phyloP scores from a whole-genome alignment of 2,888 invertebrate genomes.

The Patella pellucida region DNA sequence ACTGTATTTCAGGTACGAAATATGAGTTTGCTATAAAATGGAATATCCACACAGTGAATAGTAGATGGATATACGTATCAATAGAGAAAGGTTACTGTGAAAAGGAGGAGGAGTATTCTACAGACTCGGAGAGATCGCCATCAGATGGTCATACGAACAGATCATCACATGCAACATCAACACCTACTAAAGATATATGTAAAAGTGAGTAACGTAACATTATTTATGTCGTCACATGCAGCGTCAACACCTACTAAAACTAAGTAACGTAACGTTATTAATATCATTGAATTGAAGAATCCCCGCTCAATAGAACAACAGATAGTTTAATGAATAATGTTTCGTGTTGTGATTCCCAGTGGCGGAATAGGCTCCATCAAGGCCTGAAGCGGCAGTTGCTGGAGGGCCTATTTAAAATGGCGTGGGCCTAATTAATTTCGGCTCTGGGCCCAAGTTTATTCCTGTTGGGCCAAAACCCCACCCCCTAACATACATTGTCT shows the following conservation, averaged over 20 bases:
- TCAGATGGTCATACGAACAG: constrained; percentile 16
- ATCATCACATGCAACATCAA: constrained; percentile 53
- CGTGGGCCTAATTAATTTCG: too few relatives aligned
- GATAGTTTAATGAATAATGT: background rate
- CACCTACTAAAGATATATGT: constrained; percentile 49
- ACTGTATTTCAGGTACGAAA: constrained; percentile 76
- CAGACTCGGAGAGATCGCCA: constrained; percentile 29
- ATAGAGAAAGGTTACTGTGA: constrained; percentile 76
- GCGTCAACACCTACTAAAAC: too few relatives aligned
- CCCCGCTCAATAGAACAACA: background rate
- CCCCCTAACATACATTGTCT: too few relatives aligned
- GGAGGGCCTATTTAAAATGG: too few relatives aligned
- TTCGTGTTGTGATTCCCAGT: too few relatives aligned
- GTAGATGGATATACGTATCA: constrained; percentile 84
- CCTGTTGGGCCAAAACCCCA: too few relatives aligned
- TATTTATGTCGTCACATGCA: too few relatives aligned
- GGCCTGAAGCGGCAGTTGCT: too few relatives aligned
- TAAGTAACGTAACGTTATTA: too few relatives aligned
- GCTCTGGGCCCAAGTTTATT: too few relatives aligned
- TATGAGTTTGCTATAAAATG: constrained; percentile 77
- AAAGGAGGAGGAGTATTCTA: constrained; percentile 55
- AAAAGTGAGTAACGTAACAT: constrained; percentile 15
- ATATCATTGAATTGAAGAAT: background rate
- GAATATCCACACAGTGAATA: constrained; percentile 80
- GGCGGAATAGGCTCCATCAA: too few relatives aligned